Evolutionary conservation across 2,113 vertebrate genomes (phyloP).

Genomic region (Podocnemis expansa): DNA sequence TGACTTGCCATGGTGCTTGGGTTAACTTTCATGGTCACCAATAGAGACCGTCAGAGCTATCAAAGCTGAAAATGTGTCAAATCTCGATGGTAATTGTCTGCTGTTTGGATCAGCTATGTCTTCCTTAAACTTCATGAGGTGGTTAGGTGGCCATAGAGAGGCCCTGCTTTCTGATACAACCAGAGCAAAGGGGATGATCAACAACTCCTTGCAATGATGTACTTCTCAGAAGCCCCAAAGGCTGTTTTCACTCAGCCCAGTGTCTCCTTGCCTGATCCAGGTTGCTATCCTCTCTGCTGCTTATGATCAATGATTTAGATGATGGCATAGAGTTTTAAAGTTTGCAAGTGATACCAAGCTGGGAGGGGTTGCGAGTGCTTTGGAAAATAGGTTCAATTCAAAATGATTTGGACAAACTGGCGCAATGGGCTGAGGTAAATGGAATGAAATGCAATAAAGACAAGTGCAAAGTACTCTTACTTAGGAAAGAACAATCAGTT

Average conservation of each 20-base stretch:
- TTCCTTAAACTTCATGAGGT: not conserved
- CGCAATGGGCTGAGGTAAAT: no score
- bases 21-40: not conserved
- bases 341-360: no score
- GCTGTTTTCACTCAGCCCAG: not conserved
- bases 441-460: no score
- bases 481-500: no score
- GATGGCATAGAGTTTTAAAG: no score
- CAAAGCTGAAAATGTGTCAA: not conserved
- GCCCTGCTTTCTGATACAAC: not conserved
- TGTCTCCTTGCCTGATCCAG: not conserved
- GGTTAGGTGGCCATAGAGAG: not conserved
- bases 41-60: not conserved
- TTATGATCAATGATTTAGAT: not conserved
- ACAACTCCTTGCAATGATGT: not conserved
- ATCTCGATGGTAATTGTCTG: no score
- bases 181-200: not conserved
- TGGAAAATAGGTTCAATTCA: no score
- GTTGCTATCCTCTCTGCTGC: not conserved
- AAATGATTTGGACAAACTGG: no score
- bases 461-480: no score
- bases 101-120: not conserved
- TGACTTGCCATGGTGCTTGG: not conserved
- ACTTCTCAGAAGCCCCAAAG: not conserved
- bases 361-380: no score